phyloP scores from a whole-genome alignment of 2,797 vertebrate species.

The Protonibea diacanthus region DNA sequence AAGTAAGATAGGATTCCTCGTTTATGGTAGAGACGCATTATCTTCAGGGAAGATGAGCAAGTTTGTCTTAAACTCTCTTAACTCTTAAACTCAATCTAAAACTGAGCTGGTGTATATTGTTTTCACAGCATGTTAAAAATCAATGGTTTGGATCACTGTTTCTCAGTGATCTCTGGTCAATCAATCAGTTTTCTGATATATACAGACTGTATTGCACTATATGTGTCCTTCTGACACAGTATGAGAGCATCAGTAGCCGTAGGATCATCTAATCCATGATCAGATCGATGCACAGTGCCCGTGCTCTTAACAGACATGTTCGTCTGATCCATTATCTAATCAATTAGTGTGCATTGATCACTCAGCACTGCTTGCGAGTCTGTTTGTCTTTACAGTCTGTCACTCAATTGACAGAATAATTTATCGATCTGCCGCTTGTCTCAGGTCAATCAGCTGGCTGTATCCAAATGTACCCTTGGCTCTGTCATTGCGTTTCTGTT shows the following conservation, averaged over 20 bases:
- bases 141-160: neutral
- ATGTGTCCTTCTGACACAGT: no score
- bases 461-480: neutral
- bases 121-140: neutral
- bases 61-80: neutral
- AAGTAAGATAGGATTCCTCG: no score
- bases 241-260: neutral
- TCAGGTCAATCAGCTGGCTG: slow-evolving; percentile 1
- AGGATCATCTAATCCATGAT: neutral
- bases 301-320: slow-evolving; percentile 9
- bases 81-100: neutral
- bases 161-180: neutral
- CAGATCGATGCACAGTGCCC: slow-evolving; percentile 7
- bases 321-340: slow-evolving; percentile 37
- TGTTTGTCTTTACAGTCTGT: slow-evolving; percentile 11
- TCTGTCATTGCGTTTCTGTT: neutral
- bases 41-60: neutral
- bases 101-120: neutral
- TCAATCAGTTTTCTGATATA: neutral
- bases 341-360: slow-evolving; percentile 34
- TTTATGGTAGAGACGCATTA: neutral
- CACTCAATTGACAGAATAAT: slow-evolving; percentile 14
- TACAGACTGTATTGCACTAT: neutral
- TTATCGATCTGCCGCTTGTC: slow-evolving; percentile 24
- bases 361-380: neutral